Percentiles rank a stretch among this genome's conserved stretches.
Evolutionary conservation across 2,888 invertebrate species (phyloP).

Genomic region (Lathronympha strigana): DNA sequence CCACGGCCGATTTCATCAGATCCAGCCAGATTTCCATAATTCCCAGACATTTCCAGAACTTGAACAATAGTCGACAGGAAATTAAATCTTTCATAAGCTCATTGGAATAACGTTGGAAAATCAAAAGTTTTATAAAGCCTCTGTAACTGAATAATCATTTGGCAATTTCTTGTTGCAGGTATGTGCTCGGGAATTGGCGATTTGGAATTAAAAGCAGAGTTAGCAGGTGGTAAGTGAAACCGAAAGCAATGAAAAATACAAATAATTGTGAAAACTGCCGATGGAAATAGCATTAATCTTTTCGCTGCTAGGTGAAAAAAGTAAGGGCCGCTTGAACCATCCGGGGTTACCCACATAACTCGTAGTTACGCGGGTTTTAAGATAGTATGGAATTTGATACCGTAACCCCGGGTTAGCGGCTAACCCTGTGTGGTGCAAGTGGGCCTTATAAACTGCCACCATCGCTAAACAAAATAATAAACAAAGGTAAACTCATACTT

Average conservation of each 20-base stretch:
- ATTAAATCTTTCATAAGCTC: slow-evolving; percentile 65
- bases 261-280: not conserved
- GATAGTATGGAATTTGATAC: no score
- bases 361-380: no score
- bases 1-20: not conserved
- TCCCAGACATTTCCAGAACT: slow-evolving; percentile 47
- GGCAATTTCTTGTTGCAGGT: slow-evolving; percentile 43
- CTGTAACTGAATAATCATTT: slow-evolving; percentile 29
- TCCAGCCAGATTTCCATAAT: slow-evolving; percentile 30
- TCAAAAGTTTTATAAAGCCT: slow-evolving; percentile 9
- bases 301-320: not conserved
- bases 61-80: slow-evolving; percentile 60
- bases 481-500: no score
- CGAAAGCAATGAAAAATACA: not conserved
- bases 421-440: no score
- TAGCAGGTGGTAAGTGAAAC: slow-evolving; percentile 1
- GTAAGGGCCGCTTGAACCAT: no score
- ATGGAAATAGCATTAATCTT: no score
- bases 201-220: not conserved
- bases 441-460: no score
- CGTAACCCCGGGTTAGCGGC: no score
- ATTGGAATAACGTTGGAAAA: slow-evolving; percentile 42
- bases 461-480: no score
- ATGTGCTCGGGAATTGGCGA: slow-evolving; percentile 18
- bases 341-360: no score